Percentiles rank a stretch among this genome's conserved stretches.
Evolutionary conservation across 1,140 invertebrate genomes (phyloP).

Genomic region (Hormaphis cornu): DNA sequence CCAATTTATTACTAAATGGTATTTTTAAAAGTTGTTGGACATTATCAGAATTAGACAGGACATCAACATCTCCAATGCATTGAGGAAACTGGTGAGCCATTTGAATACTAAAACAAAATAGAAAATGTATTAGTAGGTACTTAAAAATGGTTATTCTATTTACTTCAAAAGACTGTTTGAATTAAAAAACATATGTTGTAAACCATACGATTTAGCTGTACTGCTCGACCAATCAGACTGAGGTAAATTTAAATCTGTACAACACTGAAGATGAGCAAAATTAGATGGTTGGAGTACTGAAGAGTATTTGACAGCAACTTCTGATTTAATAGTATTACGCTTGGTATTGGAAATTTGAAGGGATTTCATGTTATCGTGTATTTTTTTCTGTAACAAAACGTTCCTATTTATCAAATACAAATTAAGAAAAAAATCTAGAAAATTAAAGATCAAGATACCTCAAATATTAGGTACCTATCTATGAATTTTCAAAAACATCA

Average conservation of each 20-base stretch:
- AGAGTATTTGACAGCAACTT: slow-evolving; percentile 75
- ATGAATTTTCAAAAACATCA: too few species aligned
- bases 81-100: slow-evolving; percentile 88
- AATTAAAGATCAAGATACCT: too few species aligned
- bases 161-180: slow-evolving; percentile 63
- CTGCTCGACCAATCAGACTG: slow-evolving; percentile 81
- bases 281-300: slow-evolving; percentile 60
- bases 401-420: too few species aligned
- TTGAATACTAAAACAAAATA: slow-evolving; percentile 54
- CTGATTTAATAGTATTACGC: slow-evolving; percentile 56
- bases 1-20: slow-evolving; percentile 65
- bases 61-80: slow-evolving; percentile 81
- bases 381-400: neutral
- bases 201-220: slow-evolving; percentile 63
- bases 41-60: slow-evolving; percentile 84
- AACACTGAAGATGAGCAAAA: slow-evolving; percentile 67
- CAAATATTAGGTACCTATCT: too few species aligned
- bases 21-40: slow-evolving; percentile 86
- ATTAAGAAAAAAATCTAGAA: too few species aligned
- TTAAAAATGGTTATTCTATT: neutral
- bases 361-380: neutral
- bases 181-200: slow-evolving; percentile 61
- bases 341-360: neutral
- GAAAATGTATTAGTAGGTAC: too few species aligned
- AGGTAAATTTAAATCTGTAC: slow-evolving; percentile 77